phyloP scores from a whole-genome alignment of 2,113 vertebrate genomes.

The Copsychus sechellarum region DNA sequence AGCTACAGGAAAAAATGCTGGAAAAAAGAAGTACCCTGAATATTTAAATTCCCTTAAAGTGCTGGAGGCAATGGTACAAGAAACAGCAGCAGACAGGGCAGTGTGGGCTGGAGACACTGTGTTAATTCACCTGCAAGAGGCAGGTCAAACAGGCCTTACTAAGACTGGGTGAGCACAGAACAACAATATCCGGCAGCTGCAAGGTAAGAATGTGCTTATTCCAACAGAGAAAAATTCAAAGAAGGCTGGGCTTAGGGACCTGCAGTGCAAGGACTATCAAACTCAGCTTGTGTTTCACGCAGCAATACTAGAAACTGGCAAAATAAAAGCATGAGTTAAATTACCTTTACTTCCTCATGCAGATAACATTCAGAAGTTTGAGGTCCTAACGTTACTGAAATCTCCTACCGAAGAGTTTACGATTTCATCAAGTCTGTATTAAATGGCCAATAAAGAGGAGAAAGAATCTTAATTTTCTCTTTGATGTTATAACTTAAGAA shows the following conservation, averaged over 20 bases:
- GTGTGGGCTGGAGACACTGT: background rate
- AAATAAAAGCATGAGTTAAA: background rate
- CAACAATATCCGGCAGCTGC: slow-evolving; percentile 43
- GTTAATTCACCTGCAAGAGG: background rate
- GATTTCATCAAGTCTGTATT: background rate
- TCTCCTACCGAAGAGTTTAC: background rate
- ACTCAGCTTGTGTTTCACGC: background rate
- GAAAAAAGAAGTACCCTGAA: background rate
- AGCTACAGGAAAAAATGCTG: background rate
- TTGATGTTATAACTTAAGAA: background rate
- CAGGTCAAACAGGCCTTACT: background rate
- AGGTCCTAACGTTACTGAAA: background rate
- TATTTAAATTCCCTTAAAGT: background rate
- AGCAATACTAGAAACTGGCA: background rate
- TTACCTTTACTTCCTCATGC: background rate
- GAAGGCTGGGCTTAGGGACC: background rate
- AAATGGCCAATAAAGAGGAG: background rate
- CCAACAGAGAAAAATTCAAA: background rate
- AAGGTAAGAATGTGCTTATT: slow-evolving; percentile 37
- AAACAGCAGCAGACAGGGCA: background rate
- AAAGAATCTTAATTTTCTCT: background rate
- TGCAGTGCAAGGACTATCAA: background rate
- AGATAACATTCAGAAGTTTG: background rate
- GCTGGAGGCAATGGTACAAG: background rate
- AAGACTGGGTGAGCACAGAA: background rate